Evolutionary conservation across 2,113 vertebrate species (phyloP), one percentile per base, ranked within the genome.

Genomic region (Origma solitaria): DNA sequence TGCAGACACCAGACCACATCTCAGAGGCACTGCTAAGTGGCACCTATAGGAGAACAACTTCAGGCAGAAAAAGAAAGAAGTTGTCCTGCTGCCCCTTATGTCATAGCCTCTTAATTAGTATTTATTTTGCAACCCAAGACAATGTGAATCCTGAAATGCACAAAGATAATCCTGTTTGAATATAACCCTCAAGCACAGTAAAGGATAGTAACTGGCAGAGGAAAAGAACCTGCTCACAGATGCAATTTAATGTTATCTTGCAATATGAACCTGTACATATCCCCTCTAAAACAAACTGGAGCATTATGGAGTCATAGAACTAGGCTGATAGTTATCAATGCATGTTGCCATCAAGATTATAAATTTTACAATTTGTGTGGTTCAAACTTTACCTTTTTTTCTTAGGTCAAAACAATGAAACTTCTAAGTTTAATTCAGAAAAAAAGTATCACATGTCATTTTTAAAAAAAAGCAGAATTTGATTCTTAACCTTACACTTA

Each of bases 71-170:
- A 76, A 30, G 4, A 50, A 80, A 47, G 7, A 42, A 50, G 38
- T 11, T 60, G 50, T 68, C n/a, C 37, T 7, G 2, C 2, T 2
- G 4, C 1, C 18, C 9, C 37, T n/a, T 27, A 45, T 1, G 6
- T 38, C 58, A 50, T 1, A 81, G 37, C 23, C 38, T 51, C 19
- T 40, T 35, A 70, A 31, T 11, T 8, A 50, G 65, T 10, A 35
- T 44, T 45, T 58, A 35, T 58, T 90, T 79, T 75, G 15, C 38
- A 88, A 53, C 21, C n/a, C 28, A 40, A 71, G 57, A 35, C 47
- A 82, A 38, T 6, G 8, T 5, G 17, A 79, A 49, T 50, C 18
- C 35, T 71, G 35, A 45, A 62, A 53, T 6, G 45, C 12, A 79
- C 1, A 6, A 11, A 60, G 25, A 33, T 18, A 70, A 65, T 61